Conservation (phyloP, 2,797 vertebrate genomes). For the Pangasius djambal region DNA sequence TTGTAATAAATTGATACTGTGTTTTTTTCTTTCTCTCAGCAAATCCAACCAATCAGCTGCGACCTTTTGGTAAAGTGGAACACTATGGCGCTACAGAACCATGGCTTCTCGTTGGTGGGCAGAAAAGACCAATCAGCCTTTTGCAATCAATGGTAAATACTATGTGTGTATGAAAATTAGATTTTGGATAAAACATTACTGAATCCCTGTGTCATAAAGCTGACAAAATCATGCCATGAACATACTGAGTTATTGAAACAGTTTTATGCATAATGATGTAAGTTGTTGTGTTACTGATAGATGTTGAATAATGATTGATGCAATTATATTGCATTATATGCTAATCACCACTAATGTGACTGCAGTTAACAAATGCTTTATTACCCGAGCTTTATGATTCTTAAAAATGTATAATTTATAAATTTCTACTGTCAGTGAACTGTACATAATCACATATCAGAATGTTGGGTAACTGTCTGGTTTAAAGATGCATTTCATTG, state of each 20-base stretch:
- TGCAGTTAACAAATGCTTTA: background rate
- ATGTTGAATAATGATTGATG: background rate
- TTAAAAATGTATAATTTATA: background rate
- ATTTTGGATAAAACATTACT: background rate
- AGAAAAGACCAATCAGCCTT: constrained; percentile 53
- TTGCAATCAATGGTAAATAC: constrained; percentile 46
- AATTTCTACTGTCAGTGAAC: background rate
- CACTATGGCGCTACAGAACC: constrained; percentile 43
- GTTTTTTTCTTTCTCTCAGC: constrained; percentile 7
- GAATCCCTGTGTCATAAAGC: background rate
- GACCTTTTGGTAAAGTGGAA: constrained; percentile 31
- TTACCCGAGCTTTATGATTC: background rate
- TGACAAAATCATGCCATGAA: background rate
- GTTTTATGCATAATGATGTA: background rate
- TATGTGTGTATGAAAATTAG: background rate
- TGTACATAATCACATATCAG: background rate
- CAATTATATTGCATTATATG: background rate
- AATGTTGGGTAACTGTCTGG: background rate
- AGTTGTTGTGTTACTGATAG: background rate
- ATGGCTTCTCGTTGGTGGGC: constrained; percentile 46
- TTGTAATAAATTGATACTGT: background rate
- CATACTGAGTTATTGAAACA: background rate
- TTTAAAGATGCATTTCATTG: background rate
- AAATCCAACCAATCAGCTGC: constrained; percentile 27
- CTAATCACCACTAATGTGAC: background rate